Conservation (phyloP, 2,888 invertebrate genomes). For the Caenorhabditis sinica region DNA sequence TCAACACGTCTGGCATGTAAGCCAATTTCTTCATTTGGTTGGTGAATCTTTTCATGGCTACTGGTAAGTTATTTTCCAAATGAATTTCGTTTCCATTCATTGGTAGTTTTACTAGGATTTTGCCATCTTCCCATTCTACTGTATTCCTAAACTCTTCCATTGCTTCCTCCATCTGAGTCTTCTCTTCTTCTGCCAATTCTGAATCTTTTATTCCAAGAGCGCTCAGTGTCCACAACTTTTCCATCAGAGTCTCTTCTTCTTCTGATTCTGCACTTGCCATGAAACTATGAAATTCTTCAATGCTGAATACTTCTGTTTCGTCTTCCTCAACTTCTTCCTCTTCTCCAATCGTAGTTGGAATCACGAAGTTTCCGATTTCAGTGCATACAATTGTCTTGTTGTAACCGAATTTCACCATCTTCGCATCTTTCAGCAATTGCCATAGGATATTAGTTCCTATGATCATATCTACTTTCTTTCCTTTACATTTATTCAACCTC, state of each 20-base stretch:
- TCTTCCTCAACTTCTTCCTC: neutral
- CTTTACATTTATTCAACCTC: neutral
- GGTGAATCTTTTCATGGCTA: constrained; percentile 3
- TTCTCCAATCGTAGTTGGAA: neutral
- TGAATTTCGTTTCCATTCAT: constrained; percentile 14
- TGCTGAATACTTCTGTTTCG: neutral
- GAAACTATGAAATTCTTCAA: neutral
- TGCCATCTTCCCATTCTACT: neutral
- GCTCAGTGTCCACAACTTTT: constrained; percentile 3
- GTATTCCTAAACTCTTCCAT: neutral
- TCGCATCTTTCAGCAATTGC: neutral
- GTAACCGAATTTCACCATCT: neutral
- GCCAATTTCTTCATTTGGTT: neutral
- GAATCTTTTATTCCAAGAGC: neutral
- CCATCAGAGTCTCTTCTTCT: neutral
- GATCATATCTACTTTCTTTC: neutral
- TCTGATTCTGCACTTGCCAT: neutral
- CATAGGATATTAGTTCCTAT: neutral
- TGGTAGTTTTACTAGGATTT: constrained; percentile 6
- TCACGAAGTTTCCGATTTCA: neutral
- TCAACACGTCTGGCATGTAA: neutral
- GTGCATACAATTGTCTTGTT: neutral
- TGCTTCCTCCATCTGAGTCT: neutral
- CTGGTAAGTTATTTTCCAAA: neutral
- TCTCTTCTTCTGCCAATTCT: neutral